Evolutionary conservation across 2,113 vertebrate species (phyloP), one percentile per base, ranked within the genome.

Genomic region (Petrocephalus microphthalmus): DNA sequence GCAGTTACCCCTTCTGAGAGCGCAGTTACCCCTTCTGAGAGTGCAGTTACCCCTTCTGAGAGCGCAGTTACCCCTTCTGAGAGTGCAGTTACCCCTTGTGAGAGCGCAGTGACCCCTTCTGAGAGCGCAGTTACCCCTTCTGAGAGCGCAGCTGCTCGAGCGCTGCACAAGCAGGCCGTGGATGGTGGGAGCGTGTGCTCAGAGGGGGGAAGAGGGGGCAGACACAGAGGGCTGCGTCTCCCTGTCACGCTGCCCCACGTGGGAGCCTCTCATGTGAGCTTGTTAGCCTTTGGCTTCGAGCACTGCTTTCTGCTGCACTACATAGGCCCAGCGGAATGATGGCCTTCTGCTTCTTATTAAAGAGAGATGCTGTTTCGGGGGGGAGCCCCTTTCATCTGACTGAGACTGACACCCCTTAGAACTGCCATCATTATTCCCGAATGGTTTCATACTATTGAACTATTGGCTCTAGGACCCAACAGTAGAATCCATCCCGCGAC

Each of bases 291-390:
- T 85, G 84, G 84, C 84, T 54, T 29, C 7, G 52, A 52, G 37
- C 51, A 15, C 78, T 33, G 47, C 37, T 45, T 82, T 37, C 78
- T 82, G 78, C 37, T 45, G 20, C 78, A 56, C 52, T 85, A 56
- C 54, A n/a, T 54, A 54, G 52, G 5, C 84, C 53, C 22, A 20
- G 11, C 15, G 82, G 82, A 49, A 78, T 78, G 71, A 78, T 42
- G 71, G 71, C 37, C 71, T 37, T 78, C 71, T 84, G 82, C 82
- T 84, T 84, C 82, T 84, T 11, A 84, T 84, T 84, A 84, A 84
- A 29, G 81, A 10, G 10, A 49, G 49, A 25, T 84, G 49, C 45
- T 52, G n/a, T 84, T 84, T 84, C 5, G 82, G 81, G 8, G 17
- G 47, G 22, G 10, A 33, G 71, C 11, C 5, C 13, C 82, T 52